Percentiles rank a stretch among this genome's conserved stretches.
These are phyloP conservation scores for Teleopsis dalmanni DNA, from an alignment of 1,140 invertebrate genomes.

Conservation along the genomic window DNA sequence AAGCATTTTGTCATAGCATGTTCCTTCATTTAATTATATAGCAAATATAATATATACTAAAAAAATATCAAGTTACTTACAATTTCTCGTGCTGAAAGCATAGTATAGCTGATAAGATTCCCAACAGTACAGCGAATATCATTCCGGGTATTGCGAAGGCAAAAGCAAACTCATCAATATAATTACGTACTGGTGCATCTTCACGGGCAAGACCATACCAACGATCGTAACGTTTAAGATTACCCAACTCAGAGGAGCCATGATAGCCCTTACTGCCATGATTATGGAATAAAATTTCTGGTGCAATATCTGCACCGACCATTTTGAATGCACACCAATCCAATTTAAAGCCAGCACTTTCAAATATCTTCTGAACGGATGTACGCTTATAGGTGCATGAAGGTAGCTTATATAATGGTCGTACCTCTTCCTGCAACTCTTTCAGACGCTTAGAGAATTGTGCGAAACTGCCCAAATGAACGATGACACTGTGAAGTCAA, in stretches of 20 bases:
- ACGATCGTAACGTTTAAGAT: slow-evolving; percentile 15
- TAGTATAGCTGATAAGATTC: slow-evolving; percentile 61
- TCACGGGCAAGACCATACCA: slow-evolving; percentile 46
- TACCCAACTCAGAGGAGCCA: slow-evolving; percentile 13
- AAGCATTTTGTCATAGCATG: no score
- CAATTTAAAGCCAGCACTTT: slow-evolving; percentile 65
- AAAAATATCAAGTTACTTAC: slow-evolving; percentile 52
- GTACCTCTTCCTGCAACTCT: slow-evolving; percentile 72
- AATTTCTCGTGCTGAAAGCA: slow-evolving; percentile 70
- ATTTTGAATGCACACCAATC: slow-evolving; percentile 87
- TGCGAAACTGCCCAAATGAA: slow-evolving; percentile 67
- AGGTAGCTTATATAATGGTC: slow-evolving; percentile 64
- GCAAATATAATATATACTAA: neutral
- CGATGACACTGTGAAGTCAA: slow-evolving; percentile 61
- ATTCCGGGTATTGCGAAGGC: slow-evolving; percentile 63
- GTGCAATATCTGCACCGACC: slow-evolving; percentile 46
- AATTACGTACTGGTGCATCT: slow-evolving; percentile 60
- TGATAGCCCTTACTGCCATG: slow-evolving; percentile 17
- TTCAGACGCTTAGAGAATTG: slow-evolving; percentile 67
- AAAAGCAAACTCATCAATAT: slow-evolving; percentile 60
- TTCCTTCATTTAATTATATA: neutral
- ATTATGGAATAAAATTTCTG: slow-evolving; percentile 35
- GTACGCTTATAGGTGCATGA: slow-evolving; percentile 80
- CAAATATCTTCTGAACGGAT: slow-evolving; percentile 74
- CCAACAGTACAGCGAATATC: slow-evolving; percentile 58